Evolutionary conservation across 2,797 vertebrate genomes (phyloP).

Genomic region (Poeciliopsis presidionis): DNA sequence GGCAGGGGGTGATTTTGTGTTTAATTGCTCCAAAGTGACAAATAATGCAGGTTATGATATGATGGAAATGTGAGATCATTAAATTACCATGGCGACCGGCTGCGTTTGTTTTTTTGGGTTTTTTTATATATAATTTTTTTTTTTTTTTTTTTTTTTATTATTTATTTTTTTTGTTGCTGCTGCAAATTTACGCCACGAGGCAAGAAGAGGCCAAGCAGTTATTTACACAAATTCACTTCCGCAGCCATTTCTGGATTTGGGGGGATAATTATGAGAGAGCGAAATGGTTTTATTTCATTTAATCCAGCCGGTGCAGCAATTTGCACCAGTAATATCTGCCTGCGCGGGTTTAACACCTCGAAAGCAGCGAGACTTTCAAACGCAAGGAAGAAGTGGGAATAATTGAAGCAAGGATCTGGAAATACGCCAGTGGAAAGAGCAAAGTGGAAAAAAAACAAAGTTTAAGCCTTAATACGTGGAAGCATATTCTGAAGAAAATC

Average conservation of each 20-base stretch:
- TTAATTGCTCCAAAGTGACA: conserved; percentile 86
- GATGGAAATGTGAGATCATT: conserved; percentile 86
- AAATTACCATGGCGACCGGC: conserved; percentile 77
- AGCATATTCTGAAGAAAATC: neutral
- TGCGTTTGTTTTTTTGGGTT: conserved; percentile 67
- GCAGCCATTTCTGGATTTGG: conserved; percentile 75
- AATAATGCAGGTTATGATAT: conserved; percentile 82
- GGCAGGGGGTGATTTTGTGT: conserved; percentile 78
- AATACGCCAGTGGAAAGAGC: conserved; percentile 13
- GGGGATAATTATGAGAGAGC: conserved; percentile 80
- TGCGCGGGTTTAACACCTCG: conserved; percentile 68
- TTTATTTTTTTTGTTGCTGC: conserved; percentile 63
- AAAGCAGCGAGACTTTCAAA: conserved; percentile 60
- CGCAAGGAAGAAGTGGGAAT: conserved; percentile 46
- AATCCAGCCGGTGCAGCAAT: conserved; percentile 79
- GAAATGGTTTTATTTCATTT: conserved; percentile 83
- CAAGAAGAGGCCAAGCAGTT: conserved; percentile 78
- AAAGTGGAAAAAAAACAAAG: conserved; percentile 8
- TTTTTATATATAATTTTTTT: neutral
- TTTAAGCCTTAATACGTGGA: conserved; percentile 2
- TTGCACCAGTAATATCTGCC: conserved; percentile 79
- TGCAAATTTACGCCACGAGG: conserved; percentile 80
- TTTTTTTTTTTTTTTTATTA: conserved; percentile 70
- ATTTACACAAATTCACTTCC: conserved; percentile 83
- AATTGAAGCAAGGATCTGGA: conserved; percentile 33